Conservation (phyloP, 1,140 invertebrate species). For the Drosophila nebulosa region DNA sequence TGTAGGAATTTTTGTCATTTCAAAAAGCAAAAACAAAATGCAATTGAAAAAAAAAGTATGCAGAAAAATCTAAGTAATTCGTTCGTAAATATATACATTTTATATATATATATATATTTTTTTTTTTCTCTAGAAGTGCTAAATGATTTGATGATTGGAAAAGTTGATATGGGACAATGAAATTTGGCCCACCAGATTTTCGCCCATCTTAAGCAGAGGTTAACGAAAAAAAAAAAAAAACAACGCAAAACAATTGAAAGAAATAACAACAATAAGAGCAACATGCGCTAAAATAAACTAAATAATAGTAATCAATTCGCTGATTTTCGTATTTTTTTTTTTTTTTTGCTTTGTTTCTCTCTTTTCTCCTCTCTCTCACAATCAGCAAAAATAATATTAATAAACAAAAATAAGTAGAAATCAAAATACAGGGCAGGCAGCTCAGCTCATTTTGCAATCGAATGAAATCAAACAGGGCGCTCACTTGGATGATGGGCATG, state of each 20-base stretch:
- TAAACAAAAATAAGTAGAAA: neutral
- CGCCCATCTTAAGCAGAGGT: conserved; percentile 24
- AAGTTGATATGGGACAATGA: conserved; percentile 28
- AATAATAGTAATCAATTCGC: conserved; percentile 11
- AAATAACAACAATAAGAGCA: conserved; percentile 50
- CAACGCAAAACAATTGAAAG: conserved; percentile 17
- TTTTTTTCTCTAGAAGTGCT: conserved; percentile 12
- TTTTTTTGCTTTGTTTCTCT: neutral
- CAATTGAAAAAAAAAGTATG: conserved; percentile 2
- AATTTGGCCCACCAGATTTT: conserved; percentile 1
- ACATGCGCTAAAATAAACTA: conserved; percentile 42
- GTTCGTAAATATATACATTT: conserved; percentile 20
- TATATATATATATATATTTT: neutral
- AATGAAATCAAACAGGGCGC: conserved; percentile 51
- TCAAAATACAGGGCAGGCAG: conserved; percentile 31
- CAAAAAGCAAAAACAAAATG: conserved; percentile 16
- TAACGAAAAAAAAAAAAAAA: conserved; percentile 19
- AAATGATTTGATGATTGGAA: conserved; percentile 27
- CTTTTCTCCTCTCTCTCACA: too few relatives aligned
- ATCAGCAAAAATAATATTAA: conserved; percentile 31
- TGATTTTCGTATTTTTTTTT: too few relatives aligned
- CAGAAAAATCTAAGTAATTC: too few relatives aligned
- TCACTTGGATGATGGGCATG: conserved; percentile 76
- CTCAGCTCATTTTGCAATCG: conserved; percentile 33
- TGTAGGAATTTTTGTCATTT: neutral